Evolutionary conservation across 2,888 invertebrate genomes (phyloP), one percentile per base, ranked within the genome.

Genomic region (Acanthosepion pharaonis): DNA sequence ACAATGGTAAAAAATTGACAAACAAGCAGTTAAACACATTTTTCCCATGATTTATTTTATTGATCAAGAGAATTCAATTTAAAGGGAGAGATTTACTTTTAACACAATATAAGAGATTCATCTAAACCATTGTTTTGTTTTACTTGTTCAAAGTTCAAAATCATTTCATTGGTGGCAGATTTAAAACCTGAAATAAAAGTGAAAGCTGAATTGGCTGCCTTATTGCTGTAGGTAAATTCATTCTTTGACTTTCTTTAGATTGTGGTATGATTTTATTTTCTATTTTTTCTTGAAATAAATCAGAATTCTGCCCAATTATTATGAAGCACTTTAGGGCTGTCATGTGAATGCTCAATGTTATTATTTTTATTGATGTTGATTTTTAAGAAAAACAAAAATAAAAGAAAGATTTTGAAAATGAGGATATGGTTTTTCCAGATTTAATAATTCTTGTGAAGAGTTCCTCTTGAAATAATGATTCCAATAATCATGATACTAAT

Each of bases 191-290:
- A 78, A 78, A 78, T 78, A 78, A 78, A 78, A 78, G n/a, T n/a
- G n/a, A 78, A 78, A 78, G 78, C 78, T 78, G 78, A n/a, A 78
- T 78, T 78, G 78, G n/a, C 78, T n/a, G n/a, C 78, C 23, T n/a
- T 78, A 78, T 78, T 78, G 78, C 78, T 78, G 78, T 78, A 78
- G 78, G 78, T 78, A 78, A 78, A 78, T 78, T 78, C 78, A n/a
- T 78, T 78, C n/a, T n/a, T 78, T 78, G 78, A 78, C 78, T 78
- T 78, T 78, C 28, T 18, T 78, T 78, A 18, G 23, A 9, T 11
- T 78, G 20, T 15, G 15, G n/a, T 5, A n/a, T 3, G 9, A 15
- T n/a, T 78, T 78, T 15, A 5, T 78, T 78, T 78, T n/a, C 15
- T 15, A n/a, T 78, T n/a, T n/a, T 33, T 78, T n/a, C 5, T n/a